Percentiles rank a stretch among this genome's conserved stretches.
Evolutionary conservation across 2,888 invertebrate genomes (phyloP).

Genomic region (Petrolisthes manimaculis): DNA sequence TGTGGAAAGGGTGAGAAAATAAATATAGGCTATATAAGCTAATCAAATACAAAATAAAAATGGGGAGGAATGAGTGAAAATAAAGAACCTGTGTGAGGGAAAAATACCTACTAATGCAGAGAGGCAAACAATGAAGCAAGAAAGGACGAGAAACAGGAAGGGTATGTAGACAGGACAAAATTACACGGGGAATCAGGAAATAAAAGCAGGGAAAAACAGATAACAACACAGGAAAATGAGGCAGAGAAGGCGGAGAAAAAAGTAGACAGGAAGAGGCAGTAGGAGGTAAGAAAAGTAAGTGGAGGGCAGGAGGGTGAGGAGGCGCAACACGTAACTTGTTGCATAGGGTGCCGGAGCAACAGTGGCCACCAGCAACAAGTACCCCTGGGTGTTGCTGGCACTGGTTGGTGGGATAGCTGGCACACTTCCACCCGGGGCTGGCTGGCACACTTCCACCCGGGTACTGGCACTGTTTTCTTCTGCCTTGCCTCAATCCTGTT

Average conservation of each 20-base stretch:
- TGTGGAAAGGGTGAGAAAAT: too few species aligned
- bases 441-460: neutral
- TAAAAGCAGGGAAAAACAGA: neutral
- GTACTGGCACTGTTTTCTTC: neutral
- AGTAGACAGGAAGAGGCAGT: neutral
- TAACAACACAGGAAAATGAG: neutral
- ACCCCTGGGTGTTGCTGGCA: constrained; percentile 4
- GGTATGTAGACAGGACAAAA: neutral
- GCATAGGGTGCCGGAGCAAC: neutral
- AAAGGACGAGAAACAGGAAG: neutral
- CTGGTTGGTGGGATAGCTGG: neutral
- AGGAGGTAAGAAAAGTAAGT: neutral
- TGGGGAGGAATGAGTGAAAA: neutral
- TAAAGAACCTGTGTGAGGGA: too few species aligned
- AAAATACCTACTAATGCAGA: too few species aligned
- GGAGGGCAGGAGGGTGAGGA: neutral
- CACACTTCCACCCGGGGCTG: constrained; percentile 2
- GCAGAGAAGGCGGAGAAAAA: neutral
- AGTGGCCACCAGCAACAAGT: constrained; percentile 35
- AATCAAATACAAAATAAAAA: neutral
- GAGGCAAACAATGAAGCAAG: neutral
- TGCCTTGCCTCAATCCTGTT: neutral
- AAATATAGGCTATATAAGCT: too few species aligned
- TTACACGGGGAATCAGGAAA: too few species aligned
- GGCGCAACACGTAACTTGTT: constrained; percentile 31